Percentiles rank a stretch among this genome's conserved stretches.
These are phyloP conservation scores for Antidorcas marsupialis DNA, from an alignment of 2,113 vertebrate genomes.

Conservation along the genomic window DNA sequence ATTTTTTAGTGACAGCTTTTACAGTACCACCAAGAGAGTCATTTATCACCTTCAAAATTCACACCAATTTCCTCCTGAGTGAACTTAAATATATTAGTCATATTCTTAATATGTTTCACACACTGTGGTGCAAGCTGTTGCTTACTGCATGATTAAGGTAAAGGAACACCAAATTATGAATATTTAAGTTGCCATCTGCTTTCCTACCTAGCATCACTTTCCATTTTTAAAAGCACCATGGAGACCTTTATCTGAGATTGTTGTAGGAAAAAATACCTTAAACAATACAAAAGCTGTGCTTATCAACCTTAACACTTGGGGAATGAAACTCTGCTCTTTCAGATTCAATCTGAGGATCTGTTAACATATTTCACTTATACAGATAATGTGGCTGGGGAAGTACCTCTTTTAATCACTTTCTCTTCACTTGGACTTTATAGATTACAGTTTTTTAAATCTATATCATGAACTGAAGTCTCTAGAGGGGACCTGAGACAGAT, in stretches of 20 bases:
- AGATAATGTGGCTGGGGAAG: not conserved
- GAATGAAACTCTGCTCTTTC: not conserved
- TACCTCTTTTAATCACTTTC: not conserved
- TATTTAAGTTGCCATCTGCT: slow-evolving; percentile 39
- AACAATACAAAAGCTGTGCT: not conserved
- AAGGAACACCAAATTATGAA: not conserved
- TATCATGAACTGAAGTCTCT: not conserved
- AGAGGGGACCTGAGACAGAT: not conserved
- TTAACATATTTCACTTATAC: not conserved
- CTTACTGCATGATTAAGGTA: slow-evolving; percentile 26
- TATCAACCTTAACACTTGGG: not conserved
- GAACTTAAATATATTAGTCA: not conserved
- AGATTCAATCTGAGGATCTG: not conserved
- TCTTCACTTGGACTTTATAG: not conserved
- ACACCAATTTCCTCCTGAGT: not conserved
- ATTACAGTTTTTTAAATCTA: not conserved
- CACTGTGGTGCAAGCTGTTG: not conserved
- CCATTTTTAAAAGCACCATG: not conserved
- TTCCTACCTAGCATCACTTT: not conserved
- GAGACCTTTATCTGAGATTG: not conserved
- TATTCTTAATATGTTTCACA: not conserved
- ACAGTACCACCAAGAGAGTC: not conserved
- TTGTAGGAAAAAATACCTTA: not conserved
- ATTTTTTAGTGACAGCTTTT: not conserved
- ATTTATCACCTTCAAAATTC: not conserved